Conservation (phyloP, 2,113 vertebrate genomes). For the Nymphicus hollandicus region DNA sequence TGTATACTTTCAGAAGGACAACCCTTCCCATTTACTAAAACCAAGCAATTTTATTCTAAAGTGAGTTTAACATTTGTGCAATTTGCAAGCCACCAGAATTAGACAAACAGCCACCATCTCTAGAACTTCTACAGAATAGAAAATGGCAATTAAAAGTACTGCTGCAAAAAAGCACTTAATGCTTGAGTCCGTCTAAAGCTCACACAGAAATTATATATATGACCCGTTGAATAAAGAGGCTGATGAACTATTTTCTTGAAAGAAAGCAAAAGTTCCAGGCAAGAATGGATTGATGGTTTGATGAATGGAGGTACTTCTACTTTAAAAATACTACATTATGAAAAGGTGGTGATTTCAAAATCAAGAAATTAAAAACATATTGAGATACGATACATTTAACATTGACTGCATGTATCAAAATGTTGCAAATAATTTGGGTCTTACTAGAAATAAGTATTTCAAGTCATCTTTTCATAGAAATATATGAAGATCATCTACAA, state of each 20-base stretch:
- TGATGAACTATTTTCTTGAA: not conserved
- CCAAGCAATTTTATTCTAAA: not conserved
- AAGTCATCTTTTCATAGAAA: not conserved
- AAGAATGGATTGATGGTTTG: not conserved
- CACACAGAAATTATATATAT: not conserved
- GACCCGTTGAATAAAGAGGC: not conserved
- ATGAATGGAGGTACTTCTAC: not conserved
- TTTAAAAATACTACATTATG: not conserved
- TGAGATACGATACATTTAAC: not conserved
- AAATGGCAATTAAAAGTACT: not conserved
- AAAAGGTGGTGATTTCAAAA: not conserved
- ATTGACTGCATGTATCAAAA: not conserved
- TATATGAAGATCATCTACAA: not conserved
- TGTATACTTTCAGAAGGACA: not conserved
- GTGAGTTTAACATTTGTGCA: not conserved
- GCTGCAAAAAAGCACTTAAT: not conserved
- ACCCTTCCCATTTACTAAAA: not conserved
- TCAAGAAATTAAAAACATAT: not conserved
- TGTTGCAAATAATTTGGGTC: not conserved
- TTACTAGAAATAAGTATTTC: not conserved
- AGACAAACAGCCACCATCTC: not conserved
- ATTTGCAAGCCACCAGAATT: not conserved
- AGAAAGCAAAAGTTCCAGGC: not conserved
- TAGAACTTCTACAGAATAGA: not conserved
- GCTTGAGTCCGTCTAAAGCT: not conserved